These are phyloP conservation scores for Platysteira castanea DNA, from an alignment of 2,113 vertebrate genomes.

Conservation along the genomic window DNA sequence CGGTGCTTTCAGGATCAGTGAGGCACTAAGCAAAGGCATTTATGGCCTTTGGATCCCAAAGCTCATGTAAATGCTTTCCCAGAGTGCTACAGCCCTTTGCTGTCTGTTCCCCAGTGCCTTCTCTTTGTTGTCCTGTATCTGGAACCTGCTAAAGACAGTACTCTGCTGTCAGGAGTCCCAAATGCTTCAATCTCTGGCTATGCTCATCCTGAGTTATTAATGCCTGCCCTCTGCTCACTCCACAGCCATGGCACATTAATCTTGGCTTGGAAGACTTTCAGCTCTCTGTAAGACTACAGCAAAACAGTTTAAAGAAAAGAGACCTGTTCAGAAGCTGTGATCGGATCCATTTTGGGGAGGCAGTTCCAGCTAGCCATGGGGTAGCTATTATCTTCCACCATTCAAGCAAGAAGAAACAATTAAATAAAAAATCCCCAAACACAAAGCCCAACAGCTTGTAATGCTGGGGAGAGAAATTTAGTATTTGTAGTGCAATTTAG, in stretches of 20 bases:
- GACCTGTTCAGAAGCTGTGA: not conserved
- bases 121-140: not conserved
- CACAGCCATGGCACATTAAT: not conserved
- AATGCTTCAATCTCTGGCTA: not conserved
- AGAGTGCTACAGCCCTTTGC: not conserved
- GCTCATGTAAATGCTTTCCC: not conserved
- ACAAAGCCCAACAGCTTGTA: not conserved
- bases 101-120: not conserved
- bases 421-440: not conserved
- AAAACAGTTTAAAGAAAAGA: not conserved
- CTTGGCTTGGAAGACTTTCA: not conserved
- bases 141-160: not conserved
- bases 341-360: not conserved
- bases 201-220: not conserved
- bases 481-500: not conserved
- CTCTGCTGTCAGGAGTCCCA: not conserved
- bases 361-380: not conserved
- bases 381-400: not conserved
- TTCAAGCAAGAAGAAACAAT: not conserved
- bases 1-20: not conserved
- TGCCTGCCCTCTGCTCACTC: not conserved
- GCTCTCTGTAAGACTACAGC: not conserved
- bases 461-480: not conserved
- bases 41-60: not conserved
- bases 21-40: not conserved